Evolutionary conservation across 2,888 invertebrate genomes (phyloP), one percentile per base, ranked within the genome.

Genomic region (Nemurella pictetii): DNA sequence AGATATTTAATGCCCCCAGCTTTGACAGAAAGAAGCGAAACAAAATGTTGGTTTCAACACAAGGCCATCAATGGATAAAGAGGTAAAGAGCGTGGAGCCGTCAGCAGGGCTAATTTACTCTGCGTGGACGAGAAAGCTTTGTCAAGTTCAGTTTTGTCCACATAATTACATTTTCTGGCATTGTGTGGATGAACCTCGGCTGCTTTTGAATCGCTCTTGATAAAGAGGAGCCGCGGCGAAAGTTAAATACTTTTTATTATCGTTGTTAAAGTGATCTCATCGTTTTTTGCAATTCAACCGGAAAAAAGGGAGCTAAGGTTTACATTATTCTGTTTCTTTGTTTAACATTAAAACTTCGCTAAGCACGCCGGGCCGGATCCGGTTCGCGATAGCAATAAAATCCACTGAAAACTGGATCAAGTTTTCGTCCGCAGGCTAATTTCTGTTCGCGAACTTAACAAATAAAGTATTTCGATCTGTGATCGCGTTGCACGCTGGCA

Each of bases 271-370:
- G 75, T 75, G 28, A 75, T 75, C 26, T 75, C 75, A 26, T 75
- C 75, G 75, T 75, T 75, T 75, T 75, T 75, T 75, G 26, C 28
- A 75, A 75, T 28, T 75, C 75, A 28, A 75, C 75, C 15, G 75
- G 28, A 75, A 28, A 75, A 75, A 75, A 75, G 15, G 26, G 15
- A 75, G 26, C 0, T 55, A 55, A 55, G 55, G 55, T 55, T 55
- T 55, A 55, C 55, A 55, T 55, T 75, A 28, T 75, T 75, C 28
- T 75, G 75, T 27, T 75, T 75, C 75, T 75, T 75, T 75, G 75
- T 75, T 75, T 28, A 27, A 75, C 74, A 75, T 75, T 28, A 75
- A 75, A 75, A 28, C 7, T 75, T 28, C 55, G 55, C 55, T 55
- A 55, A 55, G 20, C 55, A 20, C 20, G 9, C 55, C 9, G 55